A percentile compares a stretch with the other conserved stretches of the same genome.
Conservation (phyloP, 2,888 invertebrate species). For the Tetheella fluctuosa region DNA sequence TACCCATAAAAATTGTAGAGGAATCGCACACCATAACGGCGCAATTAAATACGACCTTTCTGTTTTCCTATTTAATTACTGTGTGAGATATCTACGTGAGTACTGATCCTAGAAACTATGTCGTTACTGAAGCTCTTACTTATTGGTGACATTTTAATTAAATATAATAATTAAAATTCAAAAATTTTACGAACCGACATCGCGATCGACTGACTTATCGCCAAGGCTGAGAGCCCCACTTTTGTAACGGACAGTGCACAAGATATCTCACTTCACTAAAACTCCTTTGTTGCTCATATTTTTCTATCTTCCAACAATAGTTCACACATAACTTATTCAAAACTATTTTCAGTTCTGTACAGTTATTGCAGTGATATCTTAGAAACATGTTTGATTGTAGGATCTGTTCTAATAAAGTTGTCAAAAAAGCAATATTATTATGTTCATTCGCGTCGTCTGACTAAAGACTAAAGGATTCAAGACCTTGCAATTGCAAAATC, state of each 20-base stretch:
- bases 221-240: slow-evolving; percentile 61
- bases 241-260: slow-evolving; percentile 52
- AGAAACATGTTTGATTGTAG: background rate
- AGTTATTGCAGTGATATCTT: background rate
- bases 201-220: slow-evolving; percentile 36
- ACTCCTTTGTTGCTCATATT: slow-evolving; percentile 21
- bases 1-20: slow-evolving; percentile 34
- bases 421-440: background rate
- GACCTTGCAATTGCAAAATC: background rate
- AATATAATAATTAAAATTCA: slow-evolving; percentile 22
- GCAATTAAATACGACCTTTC: slow-evolving; percentile 49
- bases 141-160: background rate
- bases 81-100: slow-evolving; percentile 18
- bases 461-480: background rate
- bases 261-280: slow-evolving; percentile 22
- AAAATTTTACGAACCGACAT: slow-evolving; percentile 49
- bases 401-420: background rate
- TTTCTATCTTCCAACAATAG: slow-evolving; percentile 12
- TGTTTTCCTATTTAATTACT: slow-evolving; percentile 56
- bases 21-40: slow-evolving; percentile 48
- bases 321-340: slow-evolving; percentile 2
- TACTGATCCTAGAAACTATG: slow-evolving; percentile 18
- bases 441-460: background rate
- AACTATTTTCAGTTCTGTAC: slow-evolving; percentile 1
- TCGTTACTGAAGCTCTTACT: too few species aligned